Base-by-base conservation (phyloP, 2,888 invertebrate genomes). In the Zaprionus obscuricornis region DNA sequence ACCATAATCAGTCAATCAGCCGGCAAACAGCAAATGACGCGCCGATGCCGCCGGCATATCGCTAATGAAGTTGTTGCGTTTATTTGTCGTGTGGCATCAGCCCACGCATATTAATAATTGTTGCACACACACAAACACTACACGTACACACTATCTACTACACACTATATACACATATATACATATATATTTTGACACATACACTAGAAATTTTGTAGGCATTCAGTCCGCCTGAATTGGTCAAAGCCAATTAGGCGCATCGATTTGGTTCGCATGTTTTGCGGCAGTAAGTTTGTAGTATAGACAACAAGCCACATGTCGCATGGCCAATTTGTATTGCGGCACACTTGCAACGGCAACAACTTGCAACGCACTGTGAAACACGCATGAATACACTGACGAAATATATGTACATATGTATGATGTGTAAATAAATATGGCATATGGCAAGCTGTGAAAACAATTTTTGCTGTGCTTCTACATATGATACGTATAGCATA, bases 1-100 rank as follows among this genome's bases (percentile, higher is more conserved):
- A 75, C 79, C 85, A 81, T 81, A 81, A 81, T 81, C 85, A 81
- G 76, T 83, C 81, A 81, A 83, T 81, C 81, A 78, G 75, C 49
- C 60, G 47, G 66, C 63, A 68, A 79, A 82, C 62, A 83, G 67
- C 67, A 52, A 69, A 66, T 55, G 43, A 50, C 57, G 43, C 54
- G 56, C 49, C 18, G 56, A 18, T 22, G 57, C 63, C 27, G 56
- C 27, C 13, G 26, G 39, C 52, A 16, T 42, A 16, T 24, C 63
- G 74, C 68, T 76, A 78, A 78, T 78, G 85, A 78, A 78, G 78
- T 85, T 82, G 85, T 85, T 76, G 65, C 67, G 82, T 77, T 85
- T 82, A 60, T 66, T 63, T 71, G 73, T 63, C 72, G 57, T 63
- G 57, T 29, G 69, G 50, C 73, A 27, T 40, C 72, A 52, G 40